Evolutionary conservation across 2,797 vertebrate genomes (phyloP).

Genomic region (Enteromius unitaeniatus): DNA sequence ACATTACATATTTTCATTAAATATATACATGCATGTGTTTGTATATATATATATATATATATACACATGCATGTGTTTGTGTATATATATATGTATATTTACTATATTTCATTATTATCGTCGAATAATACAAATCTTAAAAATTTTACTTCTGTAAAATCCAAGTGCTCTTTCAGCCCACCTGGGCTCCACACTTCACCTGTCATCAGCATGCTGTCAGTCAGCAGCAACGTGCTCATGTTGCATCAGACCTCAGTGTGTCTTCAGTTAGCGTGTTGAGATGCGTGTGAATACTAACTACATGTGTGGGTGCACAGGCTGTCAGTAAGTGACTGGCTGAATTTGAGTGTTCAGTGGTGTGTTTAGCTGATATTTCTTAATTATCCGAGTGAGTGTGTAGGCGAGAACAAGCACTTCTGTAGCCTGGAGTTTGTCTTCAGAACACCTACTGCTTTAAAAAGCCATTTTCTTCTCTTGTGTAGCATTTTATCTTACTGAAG

Average conservation of each 20-base stretch:
- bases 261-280: not conserved
- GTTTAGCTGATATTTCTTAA: slow-evolving; percentile 37
- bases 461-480: not conserved
- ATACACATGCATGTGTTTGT: no score
- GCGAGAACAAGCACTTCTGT: not conserved
- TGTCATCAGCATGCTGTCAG: not conserved
- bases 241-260: slow-evolving; percentile 6
- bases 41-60: no score
- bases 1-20: no score
- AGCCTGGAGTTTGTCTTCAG: slow-evolving; percentile 15
- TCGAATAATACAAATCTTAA: not conserved
- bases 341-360: not conserved
- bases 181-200: not conserved
- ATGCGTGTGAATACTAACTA: slow-evolving; percentile 10
- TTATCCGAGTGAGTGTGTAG: not conserved
- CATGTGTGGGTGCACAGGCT: slow-evolving; percentile 18
- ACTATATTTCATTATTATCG: no score
- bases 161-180: not conserved
- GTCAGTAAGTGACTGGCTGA: slow-evolving; percentile 6
- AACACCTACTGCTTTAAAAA: slow-evolving; percentile 27
- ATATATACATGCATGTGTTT: no score
- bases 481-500: not conserved
- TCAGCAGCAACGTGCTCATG: not conserved
- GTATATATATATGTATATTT: no score
- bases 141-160: not conserved